Evolutionary conservation across 1,140 invertebrate species (phyloP).

Genomic region (Rhopalosiphum padi): DNA sequence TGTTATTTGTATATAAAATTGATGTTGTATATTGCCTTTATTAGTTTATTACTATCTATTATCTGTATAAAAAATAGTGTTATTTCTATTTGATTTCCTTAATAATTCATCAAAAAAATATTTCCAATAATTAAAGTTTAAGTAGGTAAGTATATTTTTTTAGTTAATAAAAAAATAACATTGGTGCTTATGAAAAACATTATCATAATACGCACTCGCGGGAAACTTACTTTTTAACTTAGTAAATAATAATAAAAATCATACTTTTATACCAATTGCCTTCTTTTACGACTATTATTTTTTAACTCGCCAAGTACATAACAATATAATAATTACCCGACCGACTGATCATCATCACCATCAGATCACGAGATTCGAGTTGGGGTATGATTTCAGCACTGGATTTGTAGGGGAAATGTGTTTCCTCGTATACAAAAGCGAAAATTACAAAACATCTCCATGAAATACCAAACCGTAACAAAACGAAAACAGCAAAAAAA

Average conservation of each 20-base stretch:
- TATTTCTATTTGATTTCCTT: too few species aligned
- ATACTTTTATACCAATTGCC: conserved; percentile 34
- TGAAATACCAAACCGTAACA: not conserved
- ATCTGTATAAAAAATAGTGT: too few species aligned
- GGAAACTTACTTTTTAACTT: not conserved
- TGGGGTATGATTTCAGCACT: not conserved
- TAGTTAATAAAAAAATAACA: too few species aligned
- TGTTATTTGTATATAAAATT: too few species aligned
- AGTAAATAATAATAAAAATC: not conserved
- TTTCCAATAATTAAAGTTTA: too few species aligned
- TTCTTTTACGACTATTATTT: conserved; percentile 38
- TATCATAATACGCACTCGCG: not conserved
- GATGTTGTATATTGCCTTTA: too few species aligned
- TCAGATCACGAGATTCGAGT: not conserved
- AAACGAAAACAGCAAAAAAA: not conserved
- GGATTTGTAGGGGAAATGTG: not conserved
- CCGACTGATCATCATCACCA: conserved; percentile 21
- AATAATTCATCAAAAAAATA: too few species aligned
- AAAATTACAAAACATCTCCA: not conserved
- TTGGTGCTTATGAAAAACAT: too few species aligned
- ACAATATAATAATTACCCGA: conserved; percentile 33
- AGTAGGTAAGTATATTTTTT: too few species aligned
- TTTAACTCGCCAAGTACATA: not conserved
- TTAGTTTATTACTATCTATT: too few species aligned
- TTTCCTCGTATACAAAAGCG: not conserved